phyloP scores from a whole-genome alignment of 2,797 vertebrate genomes.

The Cuniculus paca region DNA sequence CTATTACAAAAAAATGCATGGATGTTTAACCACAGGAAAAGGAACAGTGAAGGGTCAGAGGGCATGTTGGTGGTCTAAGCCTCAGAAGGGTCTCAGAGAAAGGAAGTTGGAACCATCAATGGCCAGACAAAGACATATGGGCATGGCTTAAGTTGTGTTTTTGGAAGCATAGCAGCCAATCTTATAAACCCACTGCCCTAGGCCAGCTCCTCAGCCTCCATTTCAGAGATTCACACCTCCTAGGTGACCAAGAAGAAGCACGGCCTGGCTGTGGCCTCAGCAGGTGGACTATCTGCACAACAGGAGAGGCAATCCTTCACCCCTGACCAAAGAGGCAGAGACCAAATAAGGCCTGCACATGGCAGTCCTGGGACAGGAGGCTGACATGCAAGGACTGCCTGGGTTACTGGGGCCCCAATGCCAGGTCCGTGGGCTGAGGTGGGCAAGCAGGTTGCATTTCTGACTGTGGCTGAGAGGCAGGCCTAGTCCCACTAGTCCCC shows the following conservation, averaged over 20 bases:
- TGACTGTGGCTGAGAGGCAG: background rate
- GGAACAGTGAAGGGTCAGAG: background rate
- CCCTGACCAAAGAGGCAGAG: background rate
- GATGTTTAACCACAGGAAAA: conserved; percentile 66
- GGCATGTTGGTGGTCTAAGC: conserved; percentile 62
- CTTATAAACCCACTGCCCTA: background rate
- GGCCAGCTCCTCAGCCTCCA: background rate
- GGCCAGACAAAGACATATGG: conserved; percentile 29
- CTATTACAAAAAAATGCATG: background rate
- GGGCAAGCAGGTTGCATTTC: background rate
- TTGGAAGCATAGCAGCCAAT: background rate
- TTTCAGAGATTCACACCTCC: background rate
- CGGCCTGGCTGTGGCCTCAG: background rate
- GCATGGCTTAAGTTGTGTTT: background rate
- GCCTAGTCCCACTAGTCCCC: background rate
- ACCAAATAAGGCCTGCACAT: background rate
- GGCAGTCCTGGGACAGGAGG: background rate
- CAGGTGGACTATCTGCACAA: background rate
- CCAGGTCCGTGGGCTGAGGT: background rate
- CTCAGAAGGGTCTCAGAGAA: conserved; percentile 59
- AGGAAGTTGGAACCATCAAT: background rate
- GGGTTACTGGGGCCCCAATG: background rate
- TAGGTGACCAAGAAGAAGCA: background rate
- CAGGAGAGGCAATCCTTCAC: background rate
- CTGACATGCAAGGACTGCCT: background rate